Conservation (phyloP, 1,140 invertebrate genomes). For the Hyphantria cunea region DNA sequence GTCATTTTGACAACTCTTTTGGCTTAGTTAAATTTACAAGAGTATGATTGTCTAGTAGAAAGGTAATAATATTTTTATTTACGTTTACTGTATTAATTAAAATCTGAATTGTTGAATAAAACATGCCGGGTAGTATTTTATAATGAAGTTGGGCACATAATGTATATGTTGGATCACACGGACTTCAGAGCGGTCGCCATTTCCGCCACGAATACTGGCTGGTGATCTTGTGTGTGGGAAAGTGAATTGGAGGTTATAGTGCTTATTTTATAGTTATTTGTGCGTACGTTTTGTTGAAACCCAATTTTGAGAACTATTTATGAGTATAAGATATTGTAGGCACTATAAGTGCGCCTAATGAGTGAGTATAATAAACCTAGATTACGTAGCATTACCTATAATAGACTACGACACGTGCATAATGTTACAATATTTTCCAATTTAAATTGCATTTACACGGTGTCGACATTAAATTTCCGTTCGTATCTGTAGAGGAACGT, state of each 20-base stretch:
- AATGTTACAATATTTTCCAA: slow-evolving; percentile 33
- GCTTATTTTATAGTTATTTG: slow-evolving; percentile 48
- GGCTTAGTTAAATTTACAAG: slow-evolving; percentile 76
- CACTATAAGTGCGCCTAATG: slow-evolving; percentile 47
- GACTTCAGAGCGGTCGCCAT: slow-evolving; percentile 71
- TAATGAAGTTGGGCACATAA: slow-evolving; percentile 30
- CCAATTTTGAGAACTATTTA: slow-evolving; percentile 31
- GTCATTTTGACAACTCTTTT: slow-evolving; percentile 59
- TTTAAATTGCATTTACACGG: slow-evolving; percentile 44
- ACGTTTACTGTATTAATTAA: slow-evolving; percentile 35
- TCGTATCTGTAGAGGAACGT: slow-evolving; percentile 12
- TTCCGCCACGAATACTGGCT: slow-evolving; percentile 64
- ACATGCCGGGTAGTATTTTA: slow-evolving; percentile 17
- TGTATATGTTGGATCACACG: slow-evolving; percentile 29
- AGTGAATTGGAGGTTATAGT: slow-evolving; percentile 72
- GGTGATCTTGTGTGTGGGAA: slow-evolving; percentile 52
- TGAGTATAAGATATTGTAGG: slow-evolving; percentile 39
- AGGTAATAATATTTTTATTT: slow-evolving; percentile 55
- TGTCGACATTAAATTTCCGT: slow-evolving; percentile 23
- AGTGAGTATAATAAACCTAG: slow-evolving; percentile 53
- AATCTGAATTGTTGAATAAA: slow-evolving; percentile 5
- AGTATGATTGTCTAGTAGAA: slow-evolving; percentile 67
- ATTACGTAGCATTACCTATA: slow-evolving; percentile 16
- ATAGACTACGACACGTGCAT: slow-evolving; percentile 46
- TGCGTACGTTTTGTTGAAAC: slow-evolving; percentile 39